These are phyloP conservation scores for Myodes glareolus DNA, from an alignment of 2,113 vertebrate species.

Conservation along the genomic window DNA sequence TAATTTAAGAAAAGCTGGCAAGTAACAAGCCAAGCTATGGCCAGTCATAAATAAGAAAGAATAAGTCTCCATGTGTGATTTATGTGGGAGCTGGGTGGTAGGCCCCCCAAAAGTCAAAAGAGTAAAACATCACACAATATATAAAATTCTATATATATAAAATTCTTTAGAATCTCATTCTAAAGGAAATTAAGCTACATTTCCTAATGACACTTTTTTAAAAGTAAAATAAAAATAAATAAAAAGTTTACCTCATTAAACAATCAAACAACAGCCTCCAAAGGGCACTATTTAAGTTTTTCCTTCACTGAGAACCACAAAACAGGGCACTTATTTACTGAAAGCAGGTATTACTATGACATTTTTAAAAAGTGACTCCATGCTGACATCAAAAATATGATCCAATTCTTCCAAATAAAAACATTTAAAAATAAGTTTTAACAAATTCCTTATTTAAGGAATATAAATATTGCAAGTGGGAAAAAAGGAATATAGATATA, in stretches of 20 bases:
- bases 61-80: too few species aligned
- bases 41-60: too few species aligned
- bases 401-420: neutral
- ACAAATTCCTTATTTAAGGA: slow-evolving; percentile 12
- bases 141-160: neutral
- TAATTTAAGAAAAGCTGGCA: too few species aligned
- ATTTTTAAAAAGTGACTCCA: neutral
- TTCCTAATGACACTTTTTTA: slow-evolving; percentile 12
- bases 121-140: too few species aligned
- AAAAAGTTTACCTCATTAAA: neutral
- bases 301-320: neutral
- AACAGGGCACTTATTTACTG: neutral
- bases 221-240: slow-evolving; percentile 32
- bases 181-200: slow-evolving; percentile 23
- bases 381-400: neutral
- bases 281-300: neutral
- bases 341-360: neutral
- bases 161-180: slow-evolving; percentile 40
- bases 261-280: neutral
- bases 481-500: neutral
- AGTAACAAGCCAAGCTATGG: too few species aligned
- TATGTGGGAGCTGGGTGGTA: too few species aligned
- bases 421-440: neutral
- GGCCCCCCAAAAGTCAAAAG: too few species aligned
- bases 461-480: neutral